A percentile compares a stretch with the other conserved stretches of the same genome.
Conservation (phyloP, 2,888 invertebrate species). For the Drosophila rellima region DNA sequence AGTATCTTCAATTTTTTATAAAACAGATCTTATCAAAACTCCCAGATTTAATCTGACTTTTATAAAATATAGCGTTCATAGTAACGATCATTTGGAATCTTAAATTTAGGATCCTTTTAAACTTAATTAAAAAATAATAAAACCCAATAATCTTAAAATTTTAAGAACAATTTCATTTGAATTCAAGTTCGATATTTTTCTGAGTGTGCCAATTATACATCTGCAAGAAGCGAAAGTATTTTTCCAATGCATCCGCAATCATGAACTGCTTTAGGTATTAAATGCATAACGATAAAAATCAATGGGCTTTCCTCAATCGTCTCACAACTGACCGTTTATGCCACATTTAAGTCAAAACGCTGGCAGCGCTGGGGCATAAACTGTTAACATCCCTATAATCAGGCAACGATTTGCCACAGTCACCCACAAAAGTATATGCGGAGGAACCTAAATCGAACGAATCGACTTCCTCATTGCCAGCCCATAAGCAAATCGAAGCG, state of each 20-base stretch:
- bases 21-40: too few relatives aligned
- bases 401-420: conserved; percentile 71
- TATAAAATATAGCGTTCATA: too few relatives aligned
- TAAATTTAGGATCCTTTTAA: too few relatives aligned
- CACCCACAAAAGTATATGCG: conserved; percentile 62
- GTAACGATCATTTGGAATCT: too few relatives aligned
- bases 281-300: conserved; percentile 9
- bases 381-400: conserved; percentile 67
- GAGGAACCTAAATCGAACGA: conserved; percentile 9
- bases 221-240: conserved; percentile 30
- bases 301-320: conserved; percentile 3
- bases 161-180: too few relatives aligned
- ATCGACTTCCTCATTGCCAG: conserved; percentile 69
- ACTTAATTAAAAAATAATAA: too few relatives aligned
- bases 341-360: conserved; percentile 49
- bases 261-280: not conserved
- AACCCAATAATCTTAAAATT: too few relatives aligned
- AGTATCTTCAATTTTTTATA: too few relatives aligned
- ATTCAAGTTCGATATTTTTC: too few relatives aligned
- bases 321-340: conserved; percentile 41
- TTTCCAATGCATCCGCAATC: conserved; percentile 18
- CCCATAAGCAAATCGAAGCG: conserved; percentile 40
- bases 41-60: too few relatives aligned
- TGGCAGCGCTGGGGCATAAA: conserved; percentile 37
- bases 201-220: too few relatives aligned